phyloP scores from a whole-genome alignment of 2,888 invertebrate genomes.

The Invenusta paracnida region DNA sequence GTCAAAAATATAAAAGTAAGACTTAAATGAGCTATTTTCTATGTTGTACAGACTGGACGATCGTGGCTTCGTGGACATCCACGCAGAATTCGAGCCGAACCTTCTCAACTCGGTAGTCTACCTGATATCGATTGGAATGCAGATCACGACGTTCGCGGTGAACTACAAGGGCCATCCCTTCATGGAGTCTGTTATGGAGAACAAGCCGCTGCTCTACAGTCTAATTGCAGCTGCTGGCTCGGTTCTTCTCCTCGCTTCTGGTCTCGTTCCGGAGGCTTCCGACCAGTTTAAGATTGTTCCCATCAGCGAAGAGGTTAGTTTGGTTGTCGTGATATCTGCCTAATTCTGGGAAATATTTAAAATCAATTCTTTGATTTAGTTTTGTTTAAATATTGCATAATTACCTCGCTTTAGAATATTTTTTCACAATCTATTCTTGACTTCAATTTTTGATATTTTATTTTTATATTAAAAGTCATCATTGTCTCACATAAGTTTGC shows the following conservation, averaged over 20 bases:
- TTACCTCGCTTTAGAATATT: too few relatives aligned
- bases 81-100: constrained; percentile 81
- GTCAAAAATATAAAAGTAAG: too few relatives aligned
- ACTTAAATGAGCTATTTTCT: too few relatives aligned
- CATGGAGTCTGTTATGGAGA: constrained; percentile 90
- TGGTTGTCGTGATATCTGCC: too few relatives aligned
- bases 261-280: constrained; percentile 77
- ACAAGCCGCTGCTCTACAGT: constrained; percentile 85
- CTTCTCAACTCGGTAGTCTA: constrained; percentile 95
- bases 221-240: constrained; percentile 74
- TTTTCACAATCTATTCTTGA: too few relatives aligned
- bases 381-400: too few relatives aligned
- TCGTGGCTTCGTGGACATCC: constrained; percentile 63
- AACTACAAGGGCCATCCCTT: constrained; percentile 99
- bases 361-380: too few relatives aligned
- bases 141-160: constrained; percentile 89
- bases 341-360: too few relatives aligned
- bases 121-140: constrained; percentile 91
- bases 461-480: too few relatives aligned
- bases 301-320: background rate
- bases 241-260: constrained; percentile 68
- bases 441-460: too few relatives aligned
- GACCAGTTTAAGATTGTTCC: constrained; percentile 88
- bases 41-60: constrained; percentile 47
- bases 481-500: too few relatives aligned